Evolutionary conservation across 2,888 invertebrate species (phyloP), one percentile per base, ranked within the genome.

Genomic region (Hecatera dysodea): DNA sequence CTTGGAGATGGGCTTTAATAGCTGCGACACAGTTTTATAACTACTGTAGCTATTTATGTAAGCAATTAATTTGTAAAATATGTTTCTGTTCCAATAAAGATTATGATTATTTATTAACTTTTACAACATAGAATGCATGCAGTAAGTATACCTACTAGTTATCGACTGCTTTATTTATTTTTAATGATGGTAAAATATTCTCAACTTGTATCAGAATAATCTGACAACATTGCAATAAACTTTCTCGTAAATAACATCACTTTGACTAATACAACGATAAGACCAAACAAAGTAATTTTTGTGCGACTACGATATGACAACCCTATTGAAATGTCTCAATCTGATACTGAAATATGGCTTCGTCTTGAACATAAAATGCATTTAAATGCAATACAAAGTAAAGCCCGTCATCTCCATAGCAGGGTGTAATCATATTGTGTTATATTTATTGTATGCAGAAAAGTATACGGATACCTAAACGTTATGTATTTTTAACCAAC

Each of bases 321-420:
- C 84, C 84, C 76, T 85, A 62, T 24, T 53, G 27, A 19, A 64
- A 70, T 36, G 53, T 75, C 68, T 73, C 82, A 70, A 81, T 85
- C 79, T 77, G 82, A 77, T 84, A 85, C 75, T 81, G 74, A 83
- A 85, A 83, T 81, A 77, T 67, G 72, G 72, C 77, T 67, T n/a
- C 61, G 65, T 29, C 72, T 68, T 19, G 66, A 60, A 53, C 57
- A 67, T 77, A 81, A 81, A 78, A 81, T 77, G 73, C 84, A 85
- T 81, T 76, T 75, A 75, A 83, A 83, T 81, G 81, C 71, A 77
- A 73, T 81, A 52, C 73, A 72, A 56, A 74, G 24, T 19, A 66
- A 71, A 63, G 66, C 36, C 56, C 50, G 63, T 66, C 69, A 46
- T 61, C 60, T 66, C 48, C 42, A 60, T 44, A 50, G 33, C 48